phyloP scores from a whole-genome alignment of 2,888 invertebrate species.

The Nebria brevicollis region DNA sequence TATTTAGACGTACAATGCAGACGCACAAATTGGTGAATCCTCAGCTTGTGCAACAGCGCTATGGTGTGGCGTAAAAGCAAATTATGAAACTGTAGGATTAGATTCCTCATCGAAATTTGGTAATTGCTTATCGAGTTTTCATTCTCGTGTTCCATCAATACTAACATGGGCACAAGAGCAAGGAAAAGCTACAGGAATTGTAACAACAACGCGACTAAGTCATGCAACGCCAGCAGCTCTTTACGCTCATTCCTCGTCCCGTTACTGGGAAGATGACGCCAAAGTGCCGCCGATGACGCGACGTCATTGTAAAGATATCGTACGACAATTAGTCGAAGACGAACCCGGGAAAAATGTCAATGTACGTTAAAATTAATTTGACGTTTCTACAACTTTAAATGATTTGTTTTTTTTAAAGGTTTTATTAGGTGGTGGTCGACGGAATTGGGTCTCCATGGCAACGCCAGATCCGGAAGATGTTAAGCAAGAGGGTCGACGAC shows the following conservation, averaged over 20 bases:
- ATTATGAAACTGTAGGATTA: conserved; percentile 73
- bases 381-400: conserved; percentile 49
- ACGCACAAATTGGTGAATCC: conserved; percentile 78
- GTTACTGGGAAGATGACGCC: conserved; percentile 61
- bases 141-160: conserved; percentile 70
- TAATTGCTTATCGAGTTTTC: conserved; percentile 69
- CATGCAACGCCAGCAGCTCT: conserved; percentile 60
- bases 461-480: conserved; percentile 53
- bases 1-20: conserved; percentile 75
- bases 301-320: conserved; percentile 69
- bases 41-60: conserved; percentile 79
- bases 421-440: conserved; percentile 71
- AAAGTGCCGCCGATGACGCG: conserved; percentile 57
- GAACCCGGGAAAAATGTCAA: conserved; percentile 70
- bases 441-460: conserved; percentile 61
- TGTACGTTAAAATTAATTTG: conserved; percentile 57
- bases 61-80: conserved; percentile 76
- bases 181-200: conserved; percentile 67
- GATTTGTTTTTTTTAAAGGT: conserved; percentile 58
- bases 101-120: conserved; percentile 72
- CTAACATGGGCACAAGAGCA: conserved; percentile 74
- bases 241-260: conserved; percentile 47
- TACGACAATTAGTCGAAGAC: conserved; percentile 71
- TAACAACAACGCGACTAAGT: conserved; percentile 73
- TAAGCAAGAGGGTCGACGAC: conserved; percentile 62